phyloP scores from a whole-genome alignment of 53 echinoderm and acorn worm species.

The Holothuria leucospilota region DNA sequence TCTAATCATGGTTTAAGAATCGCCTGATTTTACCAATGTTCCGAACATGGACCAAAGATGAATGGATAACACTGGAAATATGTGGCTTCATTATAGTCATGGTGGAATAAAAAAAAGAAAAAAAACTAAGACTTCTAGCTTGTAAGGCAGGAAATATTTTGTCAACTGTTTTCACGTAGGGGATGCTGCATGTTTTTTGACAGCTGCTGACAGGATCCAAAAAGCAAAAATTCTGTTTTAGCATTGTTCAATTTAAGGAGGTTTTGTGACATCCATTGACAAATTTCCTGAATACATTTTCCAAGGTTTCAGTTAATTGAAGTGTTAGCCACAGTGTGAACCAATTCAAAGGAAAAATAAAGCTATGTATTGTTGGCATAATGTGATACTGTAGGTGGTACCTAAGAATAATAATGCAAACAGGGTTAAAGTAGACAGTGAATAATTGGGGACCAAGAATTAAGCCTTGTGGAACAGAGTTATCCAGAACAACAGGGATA shows the following conservation, averaged over 20 bases:
- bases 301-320: not conserved
- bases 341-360: not conserved
- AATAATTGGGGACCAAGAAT: no score
- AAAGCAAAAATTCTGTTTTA: no score
- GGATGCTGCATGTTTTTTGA: not conserved
- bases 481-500: constrained; percentile 8
- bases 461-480: constrained; percentile 17
- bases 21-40: constrained; percentile 8
- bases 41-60: constrained; percentile 10
- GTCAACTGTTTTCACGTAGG: constrained; percentile 1
- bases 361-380: not conserved
- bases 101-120: not conserved
- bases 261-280: not conserved
- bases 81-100: not conserved
- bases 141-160: not conserved
- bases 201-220: not conserved
- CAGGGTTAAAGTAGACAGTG: no score
- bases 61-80: not conserved
- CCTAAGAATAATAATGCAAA: not conserved
- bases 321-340: no score
- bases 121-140: not conserved
- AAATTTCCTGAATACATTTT: constrained; percentile 17
- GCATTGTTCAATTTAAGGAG: not conserved
- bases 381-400: not conserved
- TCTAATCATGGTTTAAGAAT: not conserved